Evolutionary conservation across 2,797 vertebrate species (phyloP).

Genomic region (Chloroceryle inda): DNA sequence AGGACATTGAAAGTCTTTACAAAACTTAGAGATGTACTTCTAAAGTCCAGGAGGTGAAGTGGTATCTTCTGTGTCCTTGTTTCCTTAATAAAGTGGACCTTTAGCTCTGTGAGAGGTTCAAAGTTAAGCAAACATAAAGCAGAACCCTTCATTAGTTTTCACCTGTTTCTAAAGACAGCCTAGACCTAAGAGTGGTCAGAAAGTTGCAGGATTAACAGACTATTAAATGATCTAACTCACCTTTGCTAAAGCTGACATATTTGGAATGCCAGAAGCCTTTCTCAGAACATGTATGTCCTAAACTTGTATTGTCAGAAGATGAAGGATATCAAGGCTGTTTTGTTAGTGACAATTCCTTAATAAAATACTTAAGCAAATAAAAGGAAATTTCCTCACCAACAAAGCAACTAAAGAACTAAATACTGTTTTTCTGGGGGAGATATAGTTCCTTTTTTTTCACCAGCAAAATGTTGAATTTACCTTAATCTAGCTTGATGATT

Average conservation of each 20-base stretch:
- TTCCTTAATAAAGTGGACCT: rapidly evolving
- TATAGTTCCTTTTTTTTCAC: not conserved
- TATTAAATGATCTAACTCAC: not conserved
- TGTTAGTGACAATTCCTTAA: not conserved
- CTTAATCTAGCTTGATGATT: not conserved
- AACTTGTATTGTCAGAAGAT: not conserved
- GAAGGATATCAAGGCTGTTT: not conserved
- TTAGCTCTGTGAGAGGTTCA: not conserved
- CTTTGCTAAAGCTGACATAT: not conserved
- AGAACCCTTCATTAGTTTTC: not conserved
- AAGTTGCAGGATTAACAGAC: not conserved
- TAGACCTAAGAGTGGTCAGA: not conserved
- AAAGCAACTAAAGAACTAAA: not conserved
- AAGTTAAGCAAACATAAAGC: not conserved
- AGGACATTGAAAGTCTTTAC: not conserved
- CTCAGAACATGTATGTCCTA: not conserved
- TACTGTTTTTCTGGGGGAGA: not conserved
- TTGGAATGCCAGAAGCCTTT: not conserved
- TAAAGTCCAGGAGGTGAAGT: not conserved
- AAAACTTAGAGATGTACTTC: not conserved
- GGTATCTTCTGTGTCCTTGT: not conserved
- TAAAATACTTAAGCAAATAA: not conserved
- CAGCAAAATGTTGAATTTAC: not conserved
- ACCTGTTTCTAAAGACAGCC: not conserved
- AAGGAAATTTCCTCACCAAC: not conserved